phyloP scores from a whole-genome alignment of 2,113 vertebrate species.

The Suncus etruscus region DNA sequence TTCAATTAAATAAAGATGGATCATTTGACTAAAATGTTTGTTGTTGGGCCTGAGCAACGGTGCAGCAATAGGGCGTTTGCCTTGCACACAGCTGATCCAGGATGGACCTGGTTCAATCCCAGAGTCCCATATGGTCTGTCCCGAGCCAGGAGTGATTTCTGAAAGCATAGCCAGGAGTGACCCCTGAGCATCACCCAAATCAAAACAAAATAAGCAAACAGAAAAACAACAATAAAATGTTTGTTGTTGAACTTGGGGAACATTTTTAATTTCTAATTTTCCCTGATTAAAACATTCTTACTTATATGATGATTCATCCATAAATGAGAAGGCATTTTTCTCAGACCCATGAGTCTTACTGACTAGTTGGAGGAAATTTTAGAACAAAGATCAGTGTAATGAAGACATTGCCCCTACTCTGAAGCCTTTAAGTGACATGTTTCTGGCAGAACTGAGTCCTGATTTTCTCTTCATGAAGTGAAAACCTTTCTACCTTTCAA shows the following conservation, averaged over 20 bases:
- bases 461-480: conserved; percentile 23
- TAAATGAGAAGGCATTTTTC: background rate
- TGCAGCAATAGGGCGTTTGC: too few species aligned
- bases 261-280: conserved; percentile 18
- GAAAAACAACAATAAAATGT: background rate
- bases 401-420: background rate
- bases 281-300: conserved; percentile 36
- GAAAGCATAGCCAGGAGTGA: too few species aligned
- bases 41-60: background rate
- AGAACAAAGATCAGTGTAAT: background rate
- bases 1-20: conserved; percentile 11
- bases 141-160: too few species aligned
- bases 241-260: conserved; percentile 1
- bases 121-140: too few species aligned
- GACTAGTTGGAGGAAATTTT: background rate
- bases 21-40: background rate
- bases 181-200: too few species aligned
- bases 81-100: too few species aligned
- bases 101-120: too few species aligned
- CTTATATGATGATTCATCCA: background rate
- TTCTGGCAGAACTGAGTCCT: background rate
- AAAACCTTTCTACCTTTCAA: conserved; percentile 12
- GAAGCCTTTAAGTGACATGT: background rate
- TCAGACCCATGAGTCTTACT: background rate
- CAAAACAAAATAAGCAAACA: too few species aligned